These are phyloP conservation scores for Ectropis grisescens DNA, from an alignment of 1,140 invertebrate species.

Conservation along the genomic window DNA sequence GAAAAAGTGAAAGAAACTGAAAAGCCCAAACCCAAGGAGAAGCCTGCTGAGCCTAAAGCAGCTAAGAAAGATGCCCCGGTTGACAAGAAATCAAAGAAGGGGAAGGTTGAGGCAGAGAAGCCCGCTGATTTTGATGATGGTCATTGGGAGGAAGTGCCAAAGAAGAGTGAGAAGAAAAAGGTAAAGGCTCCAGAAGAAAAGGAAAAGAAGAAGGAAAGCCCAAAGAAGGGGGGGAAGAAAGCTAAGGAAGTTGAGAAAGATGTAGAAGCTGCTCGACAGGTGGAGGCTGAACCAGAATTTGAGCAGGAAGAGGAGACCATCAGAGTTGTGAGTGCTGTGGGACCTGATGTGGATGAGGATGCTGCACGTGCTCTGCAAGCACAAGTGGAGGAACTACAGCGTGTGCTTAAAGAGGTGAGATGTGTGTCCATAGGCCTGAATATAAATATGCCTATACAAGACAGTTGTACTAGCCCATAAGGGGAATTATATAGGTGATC, in stretches of 20 bases:
- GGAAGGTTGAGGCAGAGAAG: conserved; percentile 72
- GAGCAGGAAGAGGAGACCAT: conserved; percentile 30
- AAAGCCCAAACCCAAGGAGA: conserved; percentile 52
- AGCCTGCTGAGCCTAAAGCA: conserved; percentile 38
- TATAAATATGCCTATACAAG: too few relatives aligned
- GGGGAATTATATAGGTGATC: too few relatives aligned
- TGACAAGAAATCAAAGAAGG: conserved; percentile 61
- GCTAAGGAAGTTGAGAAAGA: conserved; percentile 35
- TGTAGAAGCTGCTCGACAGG: conserved; percentile 35
- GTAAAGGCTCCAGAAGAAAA: conserved; percentile 77
- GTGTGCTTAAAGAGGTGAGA: conserved; percentile 59
- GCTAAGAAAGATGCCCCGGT: conserved; percentile 64
- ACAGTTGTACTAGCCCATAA: too few relatives aligned
- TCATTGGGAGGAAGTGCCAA: conserved; percentile 80
- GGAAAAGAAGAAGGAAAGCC: conserved; percentile 69
- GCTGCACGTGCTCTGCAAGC: conserved; percentile 50
- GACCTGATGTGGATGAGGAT: conserved; percentile 50
- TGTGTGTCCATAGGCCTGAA: too few relatives aligned
- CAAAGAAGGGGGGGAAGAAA: conserved; percentile 55
- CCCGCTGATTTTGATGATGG: conserved; percentile 81
- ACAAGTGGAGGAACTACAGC: conserved; percentile 59
- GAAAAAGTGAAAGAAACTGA: conserved; percentile 53
- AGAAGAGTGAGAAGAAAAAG: conserved; percentile 74
- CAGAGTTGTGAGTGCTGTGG: conserved; percentile 48
- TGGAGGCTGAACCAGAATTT: conserved; percentile 22